Evolutionary conservation across 64 coral and sea anemone species (phyloP), one percentile per base, ranked within the genome.

Genomic region (Montipora sp.): DNA sequence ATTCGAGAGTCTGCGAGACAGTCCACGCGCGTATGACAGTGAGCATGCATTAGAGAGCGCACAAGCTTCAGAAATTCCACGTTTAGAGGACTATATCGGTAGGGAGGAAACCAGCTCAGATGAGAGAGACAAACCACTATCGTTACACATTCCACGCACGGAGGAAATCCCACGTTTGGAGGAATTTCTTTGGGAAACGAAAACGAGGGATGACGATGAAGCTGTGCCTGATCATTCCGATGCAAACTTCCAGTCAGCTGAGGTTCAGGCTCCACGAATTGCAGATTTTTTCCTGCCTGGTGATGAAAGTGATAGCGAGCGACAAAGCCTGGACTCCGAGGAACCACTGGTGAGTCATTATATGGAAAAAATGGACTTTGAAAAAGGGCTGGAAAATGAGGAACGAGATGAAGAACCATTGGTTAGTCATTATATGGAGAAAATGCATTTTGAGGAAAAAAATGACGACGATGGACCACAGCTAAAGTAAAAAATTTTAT

Each of bases 311-410:
- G 82, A 85, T 45, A 47, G 18, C 0, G 82, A 85, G 19, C 82
- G 82, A 9, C 61, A 85, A 12, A 85, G 82, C 44, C 8, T 71
- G 15, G 14, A 20, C 63, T 85, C 82, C 12, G 82, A 85, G 68
- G 45, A 51, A 12, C 63, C 82, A 19, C 65, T 85, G 18, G 82
- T 85, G 0, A 85, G 82, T 3, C 82, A 85, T 71, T 85, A 85
- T 12, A 72, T 85, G 82, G 82, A 85, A 16, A 72, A 48, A 14
- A 85, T 85, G 82, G 82, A 85, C 47, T 85, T 85, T 71, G 46
- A 85, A 72, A 77, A 50, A 47, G 75, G 75, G 44, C 48, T 3
- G 18, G 75, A 50, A 1, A 46, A 77, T 19, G 47, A 50, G 15
- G 75, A 49, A 18, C 75, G 7, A 3, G 46, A 19, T 22, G 63